Percentiles rank a stretch among this genome's conserved stretches.
Evolutionary conservation across 2,888 invertebrate species (phyloP).

Genomic region (Morpho deidamia): DNA sequence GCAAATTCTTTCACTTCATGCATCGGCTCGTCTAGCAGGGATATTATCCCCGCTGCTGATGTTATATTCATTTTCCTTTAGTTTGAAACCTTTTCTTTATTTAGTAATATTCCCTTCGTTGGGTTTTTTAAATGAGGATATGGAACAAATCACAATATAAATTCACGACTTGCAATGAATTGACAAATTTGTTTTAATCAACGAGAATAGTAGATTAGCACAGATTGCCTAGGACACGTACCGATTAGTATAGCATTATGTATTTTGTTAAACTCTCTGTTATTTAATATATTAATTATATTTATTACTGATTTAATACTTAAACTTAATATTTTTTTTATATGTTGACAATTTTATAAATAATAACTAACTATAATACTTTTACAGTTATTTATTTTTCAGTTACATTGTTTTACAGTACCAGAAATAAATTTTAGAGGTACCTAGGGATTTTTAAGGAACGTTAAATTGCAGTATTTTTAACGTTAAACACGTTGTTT

Average conservation of each 20-base stretch:
- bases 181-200: constrained; percentile 59
- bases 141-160: constrained; percentile 32
- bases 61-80: constrained; percentile 66
- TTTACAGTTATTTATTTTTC: not conserved
- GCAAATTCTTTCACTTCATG: constrained; percentile 96
- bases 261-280: too few relatives aligned
- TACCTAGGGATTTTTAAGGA: too few relatives aligned
- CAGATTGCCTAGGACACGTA: not conserved
- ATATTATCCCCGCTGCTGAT: constrained; percentile 92
- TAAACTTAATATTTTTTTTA: too few relatives aligned
- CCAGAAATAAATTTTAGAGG: too few relatives aligned
- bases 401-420: too few relatives aligned
- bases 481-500: not conserved
- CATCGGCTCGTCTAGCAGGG: constrained; percentile 96
- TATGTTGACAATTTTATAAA: not conserved
- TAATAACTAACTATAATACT: not conserved
- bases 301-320: too few relatives aligned
- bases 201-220: constrained; percentile 24
- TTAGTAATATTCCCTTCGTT: not conserved
- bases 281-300: too few relatives aligned
- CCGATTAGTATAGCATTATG: too few relatives aligned
- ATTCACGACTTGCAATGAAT: constrained; percentile 48
- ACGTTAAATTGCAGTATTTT: not conserved
- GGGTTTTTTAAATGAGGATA: constrained; percentile 28
- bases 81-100: constrained; percentile 3